Conservation (phyloP, 1,140 invertebrate species). For the Zaprionus ornatus region DNA sequence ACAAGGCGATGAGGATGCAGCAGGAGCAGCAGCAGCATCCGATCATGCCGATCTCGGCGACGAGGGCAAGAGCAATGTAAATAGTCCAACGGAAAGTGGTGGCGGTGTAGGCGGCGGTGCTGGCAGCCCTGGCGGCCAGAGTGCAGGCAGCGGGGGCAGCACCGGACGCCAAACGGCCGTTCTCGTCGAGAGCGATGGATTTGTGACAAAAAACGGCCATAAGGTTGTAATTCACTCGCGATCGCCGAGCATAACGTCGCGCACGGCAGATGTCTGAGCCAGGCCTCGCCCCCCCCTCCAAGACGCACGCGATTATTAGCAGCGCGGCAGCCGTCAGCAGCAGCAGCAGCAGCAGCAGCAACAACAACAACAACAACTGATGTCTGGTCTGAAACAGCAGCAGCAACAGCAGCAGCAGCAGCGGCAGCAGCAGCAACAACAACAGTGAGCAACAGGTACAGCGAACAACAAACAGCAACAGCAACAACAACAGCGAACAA, state of each 20-base stretch:
- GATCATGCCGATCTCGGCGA: conserved; percentile 26
- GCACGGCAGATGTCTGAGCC: conserved; percentile 92
- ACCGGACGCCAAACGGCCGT: conserved; percentile 89
- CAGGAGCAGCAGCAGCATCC: conserved; percentile 34
- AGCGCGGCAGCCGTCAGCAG: conserved; percentile 41
- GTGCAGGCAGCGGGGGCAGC: conserved; percentile 60
- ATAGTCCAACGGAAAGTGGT: conserved; percentile 62
- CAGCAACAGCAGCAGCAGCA: conserved; percentile 25
- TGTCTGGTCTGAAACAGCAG: conserved; percentile 11
- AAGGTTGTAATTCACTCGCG: conserved; percentile 94
- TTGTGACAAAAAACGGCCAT: conserved; percentile 92
- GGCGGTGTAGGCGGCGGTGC: conserved; percentile 36
- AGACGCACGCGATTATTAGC: conserved; percentile 83
- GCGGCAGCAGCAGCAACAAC: conserved; percentile 46
- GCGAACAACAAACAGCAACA: conserved; percentile 43
- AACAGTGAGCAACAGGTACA: conserved; percentile 56
- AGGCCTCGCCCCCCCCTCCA: conserved; percentile 86
- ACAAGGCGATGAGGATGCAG: conserved; percentile 24
- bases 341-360: conserved; percentile 46
- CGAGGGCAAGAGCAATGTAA: conserved; percentile 59
- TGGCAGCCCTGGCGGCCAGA: conserved; percentile 68
- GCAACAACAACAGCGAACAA: conserved; percentile 57
- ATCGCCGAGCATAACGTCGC: conserved; percentile 91
- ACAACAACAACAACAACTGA: conserved; percentile 36
- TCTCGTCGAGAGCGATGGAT: conserved; percentile 92